A percentile compares a stretch with the other conserved stretches of the same genome.
Evolutionary conservation across 2,888 invertebrate species (phyloP).

Genomic region (Dorcus parallelipipedus): DNA sequence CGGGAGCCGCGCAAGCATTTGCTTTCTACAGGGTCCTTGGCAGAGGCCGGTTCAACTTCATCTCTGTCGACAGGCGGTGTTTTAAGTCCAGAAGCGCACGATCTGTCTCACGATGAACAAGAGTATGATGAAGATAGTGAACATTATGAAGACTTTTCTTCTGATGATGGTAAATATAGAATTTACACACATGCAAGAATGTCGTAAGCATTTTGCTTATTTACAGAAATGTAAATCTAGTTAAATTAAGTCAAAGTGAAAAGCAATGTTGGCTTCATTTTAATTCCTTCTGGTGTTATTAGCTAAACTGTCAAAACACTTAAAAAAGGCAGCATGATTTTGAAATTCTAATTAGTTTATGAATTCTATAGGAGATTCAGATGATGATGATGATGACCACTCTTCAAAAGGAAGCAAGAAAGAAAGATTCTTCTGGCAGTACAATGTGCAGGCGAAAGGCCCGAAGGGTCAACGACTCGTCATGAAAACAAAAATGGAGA

Average conservation of each 20-base stretch:
- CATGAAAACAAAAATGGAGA: constrained; percentile 79
- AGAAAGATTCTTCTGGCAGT: constrained; percentile 95
- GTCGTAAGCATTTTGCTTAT: neutral
- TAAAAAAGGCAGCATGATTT: neutral
- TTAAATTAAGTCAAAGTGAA: neutral
- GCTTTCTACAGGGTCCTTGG: constrained; percentile 78
- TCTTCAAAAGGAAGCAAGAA: constrained; percentile 56
- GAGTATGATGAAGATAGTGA: constrained; percentile 81
- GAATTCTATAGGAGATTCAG: constrained; percentile 54
- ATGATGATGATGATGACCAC: constrained; percentile 58
- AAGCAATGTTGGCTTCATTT: neutral
- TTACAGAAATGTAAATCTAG: neutral
- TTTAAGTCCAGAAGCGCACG: constrained; percentile 76
- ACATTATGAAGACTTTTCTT: constrained; percentile 82
- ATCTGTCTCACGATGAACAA: constrained; percentile 76
- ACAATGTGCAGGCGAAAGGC: constrained; percentile 97
- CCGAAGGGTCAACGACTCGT: constrained; percentile 91
- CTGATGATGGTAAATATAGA: constrained; percentile 63
- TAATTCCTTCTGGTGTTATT: neutral
- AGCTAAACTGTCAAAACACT: constrained; percentile 5
- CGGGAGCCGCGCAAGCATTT: constrained; percentile 84
- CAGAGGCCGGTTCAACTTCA: constrained; percentile 81
- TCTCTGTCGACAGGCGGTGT: constrained; percentile 80
- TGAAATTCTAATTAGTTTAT: neutral
- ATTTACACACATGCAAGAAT: neutral